These are phyloP conservation scores for Eunapius fragilis DNA, from an alignment of 37 sponge, comb jelly and placozoan genomes.

Conservation along the genomic window DNA sequence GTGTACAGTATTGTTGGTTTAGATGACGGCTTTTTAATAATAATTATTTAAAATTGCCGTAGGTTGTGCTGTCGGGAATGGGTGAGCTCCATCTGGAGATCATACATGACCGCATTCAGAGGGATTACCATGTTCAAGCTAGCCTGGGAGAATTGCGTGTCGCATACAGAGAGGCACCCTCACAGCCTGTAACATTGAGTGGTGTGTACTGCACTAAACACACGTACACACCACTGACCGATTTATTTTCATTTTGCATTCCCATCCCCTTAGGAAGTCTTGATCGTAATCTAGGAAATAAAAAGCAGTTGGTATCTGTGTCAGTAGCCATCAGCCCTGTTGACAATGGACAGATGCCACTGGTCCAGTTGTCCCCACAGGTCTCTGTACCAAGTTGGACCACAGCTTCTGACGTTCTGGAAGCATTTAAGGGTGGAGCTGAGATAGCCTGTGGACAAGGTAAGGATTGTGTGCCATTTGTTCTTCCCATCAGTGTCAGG, in stretches of 20 bases:
- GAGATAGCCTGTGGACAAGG: conserved; percentile 55
- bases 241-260: no score
- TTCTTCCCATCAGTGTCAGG: no score
- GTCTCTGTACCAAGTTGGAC: neutral
- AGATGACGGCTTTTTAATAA: neutral
- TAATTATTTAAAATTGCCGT: no score
- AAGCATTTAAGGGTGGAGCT: conserved; percentile 31
- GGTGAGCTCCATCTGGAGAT: conserved; percentile 96
- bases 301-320: conserved; percentile 29
- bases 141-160: conserved; percentile 83
- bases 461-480: no score
- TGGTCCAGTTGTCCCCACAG: neutral
- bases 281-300: conserved; percentile 42
- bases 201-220: no score
- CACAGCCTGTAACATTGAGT: conserved; percentile 3
- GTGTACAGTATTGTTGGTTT: no score
- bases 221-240: no score
- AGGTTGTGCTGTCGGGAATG: conserved; percentile 94
- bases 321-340: conserved; percentile 27
- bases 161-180: conserved; percentile 84
- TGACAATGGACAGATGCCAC: neutral
- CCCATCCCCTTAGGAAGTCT: neutral
- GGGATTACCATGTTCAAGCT: conserved; percentile 74
- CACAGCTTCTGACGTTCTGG: conserved; percentile 14
- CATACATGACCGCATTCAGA: conserved; percentile 66